Percentiles rank a stretch among this genome's conserved stretches.
phyloP scores from a whole-genome alignment of 1,140 invertebrate genomes.

The Drosophila ohnishii region DNA sequence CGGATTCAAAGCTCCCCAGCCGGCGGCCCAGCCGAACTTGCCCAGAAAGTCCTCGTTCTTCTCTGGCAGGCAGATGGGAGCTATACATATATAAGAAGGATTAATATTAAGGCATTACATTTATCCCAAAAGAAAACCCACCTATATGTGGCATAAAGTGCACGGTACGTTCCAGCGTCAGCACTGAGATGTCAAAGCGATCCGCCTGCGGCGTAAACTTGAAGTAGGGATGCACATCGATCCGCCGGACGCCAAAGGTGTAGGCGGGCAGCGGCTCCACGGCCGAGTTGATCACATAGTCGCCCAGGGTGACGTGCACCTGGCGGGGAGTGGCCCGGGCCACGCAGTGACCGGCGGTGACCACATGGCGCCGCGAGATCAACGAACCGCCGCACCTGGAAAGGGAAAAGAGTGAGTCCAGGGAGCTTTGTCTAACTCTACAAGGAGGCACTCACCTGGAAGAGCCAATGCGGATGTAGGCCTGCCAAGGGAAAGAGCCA shows the following conservation, averaged over 20 bases:
- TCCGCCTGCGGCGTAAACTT: conserved; percentile 96
- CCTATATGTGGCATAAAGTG: conserved; percentile 95
- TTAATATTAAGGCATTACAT: not conserved
- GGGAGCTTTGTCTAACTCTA: not conserved
- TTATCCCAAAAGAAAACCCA: conserved; percentile 37
- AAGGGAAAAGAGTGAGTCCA: not conserved
- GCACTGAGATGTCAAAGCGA: conserved; percentile 95
- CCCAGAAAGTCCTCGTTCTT: conserved; percentile 95
- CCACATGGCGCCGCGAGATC: conserved; percentile 95
- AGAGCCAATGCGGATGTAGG: conserved; percentile 95
- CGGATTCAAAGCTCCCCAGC: conserved; percentile 95
- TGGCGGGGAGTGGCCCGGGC: conserved; percentile 93
- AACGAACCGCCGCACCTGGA: conserved; percentile 96
- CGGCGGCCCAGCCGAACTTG: conserved; percentile 95
- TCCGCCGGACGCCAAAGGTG: conserved; percentile 93
- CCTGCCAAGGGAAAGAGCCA: conserved; percentile 98
- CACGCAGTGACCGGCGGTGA: conserved; percentile 98
- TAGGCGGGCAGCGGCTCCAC: conserved; percentile 94
- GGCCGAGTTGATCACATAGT: conserved; percentile 96
- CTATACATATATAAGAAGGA: conserved; percentile 68
- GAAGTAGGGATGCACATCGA: conserved; percentile 96
- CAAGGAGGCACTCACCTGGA: conserved; percentile 84
- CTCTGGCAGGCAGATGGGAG: conserved; percentile 95
- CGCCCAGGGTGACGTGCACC: conserved; percentile 95
- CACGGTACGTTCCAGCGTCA: conserved; percentile 93